phyloP scores from a whole-genome alignment of 2,888 invertebrate genomes.

The Petrolisthes cinctipes region DNA sequence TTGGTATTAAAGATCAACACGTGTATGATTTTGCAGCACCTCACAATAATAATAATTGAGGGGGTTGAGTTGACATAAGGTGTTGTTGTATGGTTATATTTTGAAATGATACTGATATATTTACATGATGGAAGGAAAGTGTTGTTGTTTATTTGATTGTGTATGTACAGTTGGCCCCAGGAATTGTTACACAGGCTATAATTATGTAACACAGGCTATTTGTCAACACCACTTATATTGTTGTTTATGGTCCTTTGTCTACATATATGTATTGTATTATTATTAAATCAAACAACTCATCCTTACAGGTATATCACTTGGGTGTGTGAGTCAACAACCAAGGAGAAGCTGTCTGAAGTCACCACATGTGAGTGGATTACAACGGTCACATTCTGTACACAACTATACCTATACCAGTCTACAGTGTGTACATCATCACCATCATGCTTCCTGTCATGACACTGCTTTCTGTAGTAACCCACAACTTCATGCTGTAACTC shows the following conservation, averaged over 20 bases:
- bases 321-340: slow-evolving; percentile 8
- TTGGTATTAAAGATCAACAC: too few relatives aligned
- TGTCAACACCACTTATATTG: neutral
- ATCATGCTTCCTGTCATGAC: neutral
- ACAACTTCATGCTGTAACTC: neutral
- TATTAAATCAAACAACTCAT: neutral
- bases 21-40: too few relatives aligned
- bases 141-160: too few relatives aligned
- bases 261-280: neutral
- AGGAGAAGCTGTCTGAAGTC: slow-evolving; percentile 46
- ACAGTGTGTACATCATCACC: slow-evolving; percentile 23
- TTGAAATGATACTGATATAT: too few relatives aligned
- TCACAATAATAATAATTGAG: too few relatives aligned
- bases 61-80: too few relatives aligned
- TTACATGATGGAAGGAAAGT: too few relatives aligned
- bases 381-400: slow-evolving; percentile 37
- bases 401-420: slow-evolving; percentile 29
- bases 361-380: slow-evolving; percentile 1
- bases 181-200: too few relatives aligned
- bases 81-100: too few relatives aligned
- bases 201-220: too few relatives aligned
- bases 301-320: slow-evolving; percentile 13
- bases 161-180: too few relatives aligned
- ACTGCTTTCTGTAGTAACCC: slow-evolving; percentile 25
- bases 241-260: neutral